Evolutionary conservation across 1,140 invertebrate species (phyloP).

Genomic region (Pristionchus pacificus): DNA sequence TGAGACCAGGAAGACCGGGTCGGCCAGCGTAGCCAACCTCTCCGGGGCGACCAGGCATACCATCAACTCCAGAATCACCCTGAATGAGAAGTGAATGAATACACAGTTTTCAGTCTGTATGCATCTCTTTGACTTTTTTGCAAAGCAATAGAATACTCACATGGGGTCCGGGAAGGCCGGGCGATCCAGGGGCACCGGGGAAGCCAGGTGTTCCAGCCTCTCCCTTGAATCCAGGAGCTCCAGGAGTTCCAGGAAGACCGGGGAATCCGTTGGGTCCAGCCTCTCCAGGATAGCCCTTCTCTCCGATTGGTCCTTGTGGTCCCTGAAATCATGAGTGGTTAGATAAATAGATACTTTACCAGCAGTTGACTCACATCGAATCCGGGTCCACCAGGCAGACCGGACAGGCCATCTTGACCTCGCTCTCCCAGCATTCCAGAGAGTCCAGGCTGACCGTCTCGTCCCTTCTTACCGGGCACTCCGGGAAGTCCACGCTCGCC

Average conservation of each 20-base stretch:
- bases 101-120: too few species aligned
- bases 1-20: conserved; percentile 25
- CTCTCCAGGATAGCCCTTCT: conserved; percentile 34
- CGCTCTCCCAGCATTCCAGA: conserved; percentile 34
- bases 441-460: conserved; percentile 30
- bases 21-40: conserved; percentile 36
- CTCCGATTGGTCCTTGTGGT: conserved; percentile 37
- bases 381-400: conserved; percentile 24
- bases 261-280: conserved; percentile 33
- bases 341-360: conserved; percentile 1
- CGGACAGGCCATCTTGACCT: conserved; percentile 31
- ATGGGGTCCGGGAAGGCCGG: conserved; percentile 25
- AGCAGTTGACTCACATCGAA: conserved; percentile 24
- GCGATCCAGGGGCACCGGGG: conserved; percentile 27
- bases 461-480: conserved; percentile 30
- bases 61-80: conserved; percentile 33
- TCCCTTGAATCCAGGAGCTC: conserved; percentile 35
- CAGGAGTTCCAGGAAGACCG: conserved; percentile 34
- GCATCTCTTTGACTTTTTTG: conserved; percentile 29
- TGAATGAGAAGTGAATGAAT: conserved; percentile 19
- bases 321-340: too few species aligned
- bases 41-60: conserved; percentile 34
- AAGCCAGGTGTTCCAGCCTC: conserved; percentile 29
- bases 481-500: conserved; percentile 32
- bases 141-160: conserved; percentile 15